Base-by-base conservation (phyloP, 2,888 invertebrate genomes). In the Parnassius mnemosyne region DNA sequence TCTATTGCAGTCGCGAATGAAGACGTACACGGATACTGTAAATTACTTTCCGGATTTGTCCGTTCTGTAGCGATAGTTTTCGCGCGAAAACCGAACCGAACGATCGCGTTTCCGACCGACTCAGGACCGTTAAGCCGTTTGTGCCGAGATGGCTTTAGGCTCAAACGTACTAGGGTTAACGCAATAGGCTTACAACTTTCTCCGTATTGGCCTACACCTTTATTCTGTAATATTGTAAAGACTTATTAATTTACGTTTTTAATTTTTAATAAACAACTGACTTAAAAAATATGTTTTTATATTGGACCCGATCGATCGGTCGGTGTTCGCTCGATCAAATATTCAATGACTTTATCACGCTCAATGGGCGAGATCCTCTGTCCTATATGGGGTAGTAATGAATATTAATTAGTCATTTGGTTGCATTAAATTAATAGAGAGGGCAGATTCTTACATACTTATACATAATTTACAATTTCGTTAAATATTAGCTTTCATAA, bases 161-260 rank as follows among this genome's bases (percentile, higher is more conserved):
- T 49, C 16, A 12, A 11, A 13, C 13, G 13, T 13, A 13, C 9
- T 13, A 13, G 13, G 49, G 13, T 49, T 12, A 12, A 13, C 11
- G 49, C 49, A 9, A n/a, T 16, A 49, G 49, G 13, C 13, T 1
- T n/a, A 2, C 0, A 5, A 49, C 13, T 49, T 13, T 16, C 16
- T 43, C 42, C 20, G 57, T 50, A 53, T 58, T 49, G 59, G 56
- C 53, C 42, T 53, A 53, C 55, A 60, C 57, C 47, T 54, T 51
- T 53, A 44, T 50, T 51, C 43, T 56, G 20, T 49, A 61, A 61
- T 47, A 65, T 55, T 60, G 53, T 60, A 60, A 53, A 53, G 60
- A 60, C 59, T 58, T 52, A 58, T 53, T 46, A 53, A 46, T 60
- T 60, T 41, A 60, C 34, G 34, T 59, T 41, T 60, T 54, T 44